A percentile compares a stretch with the other conserved stretches of the same genome.
Evolutionary conservation across 2,888 invertebrate species (phyloP).

Genomic region (Yponomeuta evonymella): DNA sequence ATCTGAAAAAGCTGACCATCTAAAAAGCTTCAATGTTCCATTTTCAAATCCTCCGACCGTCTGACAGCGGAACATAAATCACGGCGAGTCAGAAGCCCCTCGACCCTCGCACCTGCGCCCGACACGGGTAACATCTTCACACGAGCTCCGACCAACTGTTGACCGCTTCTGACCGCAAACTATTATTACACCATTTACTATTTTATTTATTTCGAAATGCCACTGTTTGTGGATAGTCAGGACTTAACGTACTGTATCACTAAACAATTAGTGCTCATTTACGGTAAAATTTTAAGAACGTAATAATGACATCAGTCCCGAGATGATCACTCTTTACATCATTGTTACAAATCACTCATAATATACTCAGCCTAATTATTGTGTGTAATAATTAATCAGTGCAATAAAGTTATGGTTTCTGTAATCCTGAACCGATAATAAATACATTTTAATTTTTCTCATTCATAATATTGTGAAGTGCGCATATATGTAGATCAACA

Average conservation of each 20-base stretch:
- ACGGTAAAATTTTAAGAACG: too few species aligned
- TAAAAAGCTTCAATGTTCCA: background rate
- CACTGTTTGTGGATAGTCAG: background rate
- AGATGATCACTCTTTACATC: too few species aligned
- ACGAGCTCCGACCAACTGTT: conserved; percentile 18
- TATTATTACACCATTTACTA: conserved; percentile 8
- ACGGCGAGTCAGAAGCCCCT: conserved; percentile 18
- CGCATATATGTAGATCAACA: too few species aligned
- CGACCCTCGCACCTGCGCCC: conserved; percentile 28
- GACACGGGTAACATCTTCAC: conserved; percentile 31
- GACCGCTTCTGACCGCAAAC: conserved; percentile 28
- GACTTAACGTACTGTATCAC: background rate
- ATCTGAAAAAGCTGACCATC: background rate
- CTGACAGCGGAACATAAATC: conserved; percentile 30
- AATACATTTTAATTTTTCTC: too few species aligned
- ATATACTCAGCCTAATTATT: too few species aligned
- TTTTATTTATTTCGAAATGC: background rate
- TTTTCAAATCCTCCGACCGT: background rate
- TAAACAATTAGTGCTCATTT: background rate
- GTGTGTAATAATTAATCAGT: too few species aligned
- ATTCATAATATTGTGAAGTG: too few species aligned
- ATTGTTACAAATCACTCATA: too few species aligned
- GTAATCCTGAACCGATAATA: too few species aligned
- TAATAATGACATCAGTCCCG: too few species aligned
- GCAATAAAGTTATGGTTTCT: too few species aligned